These are phyloP conservation scores for Tigriopus californicus DNA, from an alignment of 2,888 invertebrate species.

Conservation along the genomic window DNA sequence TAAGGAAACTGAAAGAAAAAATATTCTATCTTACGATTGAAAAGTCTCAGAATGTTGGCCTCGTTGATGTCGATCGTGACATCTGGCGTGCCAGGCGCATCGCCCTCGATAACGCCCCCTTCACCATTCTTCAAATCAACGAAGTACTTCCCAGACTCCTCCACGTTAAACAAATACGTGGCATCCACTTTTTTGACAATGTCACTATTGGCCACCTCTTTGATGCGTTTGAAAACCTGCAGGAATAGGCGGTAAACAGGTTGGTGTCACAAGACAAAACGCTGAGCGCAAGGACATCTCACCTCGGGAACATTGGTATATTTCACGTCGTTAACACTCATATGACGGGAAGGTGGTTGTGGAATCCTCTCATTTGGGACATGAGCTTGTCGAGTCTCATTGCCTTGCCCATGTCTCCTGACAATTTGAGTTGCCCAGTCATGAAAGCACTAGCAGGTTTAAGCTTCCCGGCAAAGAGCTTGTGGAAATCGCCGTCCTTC, in stretches of 20 bases:
- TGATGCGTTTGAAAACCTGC: slow-evolving; percentile 48
- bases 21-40: slow-evolving; percentile 16
- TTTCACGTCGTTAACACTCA: too few relatives aligned
- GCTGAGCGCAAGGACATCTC: too few relatives aligned
- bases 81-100: slow-evolving; percentile 44
- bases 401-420: slow-evolving; percentile 77
- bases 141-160: slow-evolving; percentile 54
- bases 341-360: too few relatives aligned
- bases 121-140: slow-evolving; percentile 71
- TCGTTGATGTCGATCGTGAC: slow-evolving; percentile 64
- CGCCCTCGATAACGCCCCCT: slow-evolving; percentile 59
- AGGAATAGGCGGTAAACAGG: too few relatives aligned
- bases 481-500: slow-evolving; percentile 38
- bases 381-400: slow-evolving; percentile 56
- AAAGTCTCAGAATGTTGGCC: slow-evolving; percentile 30
- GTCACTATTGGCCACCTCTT: slow-evolving; percentile 47
- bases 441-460: slow-evolving; percentile 86
- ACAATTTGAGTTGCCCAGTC: slow-evolving; percentile 84
- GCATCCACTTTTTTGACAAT: slow-evolving; percentile 63
- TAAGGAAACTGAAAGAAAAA: too few relatives aligned
- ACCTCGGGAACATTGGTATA: slow-evolving; percentile 5
- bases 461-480: slow-evolving; percentile 32
- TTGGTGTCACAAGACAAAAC: too few relatives aligned
- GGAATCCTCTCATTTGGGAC: too few relatives aligned
- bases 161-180: slow-evolving; percentile 67